Evolutionary conservation across 2,888 invertebrate genomes (phyloP), one percentile per base, ranked within the genome.

Genomic region (Eugnorisma glareosa): DNA sequence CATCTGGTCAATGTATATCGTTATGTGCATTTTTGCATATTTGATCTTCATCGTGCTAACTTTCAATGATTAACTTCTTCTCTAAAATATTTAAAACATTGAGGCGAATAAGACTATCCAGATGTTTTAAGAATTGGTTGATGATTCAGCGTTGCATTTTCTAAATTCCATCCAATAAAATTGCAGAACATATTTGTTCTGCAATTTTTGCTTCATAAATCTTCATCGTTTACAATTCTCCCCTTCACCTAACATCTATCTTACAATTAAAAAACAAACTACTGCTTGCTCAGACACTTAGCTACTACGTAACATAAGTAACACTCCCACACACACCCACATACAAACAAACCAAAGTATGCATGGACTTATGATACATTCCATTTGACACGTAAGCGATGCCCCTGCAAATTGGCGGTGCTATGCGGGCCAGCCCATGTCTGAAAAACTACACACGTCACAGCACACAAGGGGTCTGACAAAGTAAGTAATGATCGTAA

Each of bases 391-490:
- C 67, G 75, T 71, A 61, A 35, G 48, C 67, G 51, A 70, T 35
- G 61, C 28, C 45, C 28, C 28, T 11, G 43, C 67, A 85, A 68
- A 75, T 69, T 81, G 48, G 31, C 51, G 45, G 51, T 68, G 21
- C 48, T 59, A 43, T 66, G n/a, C 48, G 21, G 67, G 15, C 73
- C 64, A 66, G 57, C 40, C 82, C 67, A 63, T 70, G 82, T 72
- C 82, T 85, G 66, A 67, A 76, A 66, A 81, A 75, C 43, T 35
- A 71, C 48, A 64, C 28, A 85, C 76, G 81, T 82, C 81, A 76
- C 71, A 43, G n/a, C 75, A 84, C 63, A 84, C 82, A 84, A 81
- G 80, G 83, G 80, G 84, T 79, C 66, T 84, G 80, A 67, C 81
- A 18, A n/a, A 80, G 68, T 69, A 57, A 78, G 43, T 59, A 71